Conservation (phyloP, 2,113 vertebrate genomes). For the Callithrix jacchus region DNA sequence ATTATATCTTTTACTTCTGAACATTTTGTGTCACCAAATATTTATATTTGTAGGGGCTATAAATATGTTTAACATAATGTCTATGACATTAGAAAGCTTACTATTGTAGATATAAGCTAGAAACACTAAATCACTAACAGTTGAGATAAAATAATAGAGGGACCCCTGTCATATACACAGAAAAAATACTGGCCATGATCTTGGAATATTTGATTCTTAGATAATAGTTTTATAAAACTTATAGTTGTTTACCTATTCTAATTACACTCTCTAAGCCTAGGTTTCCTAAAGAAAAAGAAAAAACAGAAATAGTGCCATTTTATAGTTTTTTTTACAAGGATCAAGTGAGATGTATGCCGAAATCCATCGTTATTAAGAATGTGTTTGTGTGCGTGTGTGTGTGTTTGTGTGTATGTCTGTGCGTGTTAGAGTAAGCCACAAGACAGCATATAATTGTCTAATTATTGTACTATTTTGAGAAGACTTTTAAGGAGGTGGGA, state of each 20-base stretch:
- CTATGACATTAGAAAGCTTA: background rate
- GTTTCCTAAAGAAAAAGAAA: background rate
- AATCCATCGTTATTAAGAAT: background rate
- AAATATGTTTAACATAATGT: background rate
- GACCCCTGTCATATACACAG: background rate
- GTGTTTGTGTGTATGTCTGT: background rate
- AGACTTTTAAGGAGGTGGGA: background rate
- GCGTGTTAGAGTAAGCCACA: background rate
- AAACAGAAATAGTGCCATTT: background rate
- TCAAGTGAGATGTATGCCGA: background rate
- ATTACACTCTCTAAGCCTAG: background rate
- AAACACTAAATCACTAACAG: background rate
- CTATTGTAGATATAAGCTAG: background rate
- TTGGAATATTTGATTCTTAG: background rate
- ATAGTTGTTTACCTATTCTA: background rate
- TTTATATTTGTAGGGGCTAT: background rate
- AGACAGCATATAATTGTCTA: background rate
- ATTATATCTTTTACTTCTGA: background rate
- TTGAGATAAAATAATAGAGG: background rate
- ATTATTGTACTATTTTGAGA: background rate
- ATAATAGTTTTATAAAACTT: slow-evolving; percentile 11
- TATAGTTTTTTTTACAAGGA: background rate
- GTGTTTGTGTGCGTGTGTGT: background rate
- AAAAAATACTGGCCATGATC: background rate
- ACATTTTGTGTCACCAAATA: background rate